These are phyloP conservation scores for Hybos culiciformis DNA, from an alignment of 2,888 invertebrate genomes.

Conservation along the genomic window DNA sequence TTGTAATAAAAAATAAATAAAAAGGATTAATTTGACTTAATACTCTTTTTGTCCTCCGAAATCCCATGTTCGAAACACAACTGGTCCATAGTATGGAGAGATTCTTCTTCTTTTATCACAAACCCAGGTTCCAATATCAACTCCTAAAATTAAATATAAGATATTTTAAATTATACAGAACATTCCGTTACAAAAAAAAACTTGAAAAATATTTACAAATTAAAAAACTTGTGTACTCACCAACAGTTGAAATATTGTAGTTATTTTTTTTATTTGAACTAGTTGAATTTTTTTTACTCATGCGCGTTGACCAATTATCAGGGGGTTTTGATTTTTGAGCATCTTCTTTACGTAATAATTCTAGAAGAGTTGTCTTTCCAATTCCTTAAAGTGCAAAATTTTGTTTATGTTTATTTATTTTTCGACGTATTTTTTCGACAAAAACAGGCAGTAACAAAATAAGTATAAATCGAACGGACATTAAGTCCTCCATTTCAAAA, in stretches of 20 bases:
- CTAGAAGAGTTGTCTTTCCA: constrained; percentile 81
- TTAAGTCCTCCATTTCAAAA: too few relatives aligned
- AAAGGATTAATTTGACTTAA: background rate
- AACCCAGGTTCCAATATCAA: constrained; percentile 92
- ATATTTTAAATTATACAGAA: too few relatives aligned
- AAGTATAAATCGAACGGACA: too few relatives aligned
- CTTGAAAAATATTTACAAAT: too few relatives aligned
- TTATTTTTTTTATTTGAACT: constrained; percentile 58
- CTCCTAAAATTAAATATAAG: too few relatives aligned
- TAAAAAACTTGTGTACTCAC: too few relatives aligned
- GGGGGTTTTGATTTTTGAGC: constrained; percentile 44
- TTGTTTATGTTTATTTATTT: too few relatives aligned
- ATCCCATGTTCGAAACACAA: constrained; percentile 94
- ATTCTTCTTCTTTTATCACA: constrained; percentile 75
- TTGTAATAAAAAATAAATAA: constrained; percentile 11
- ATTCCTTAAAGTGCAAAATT: too few relatives aligned
- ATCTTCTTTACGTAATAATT: constrained; percentile 78
- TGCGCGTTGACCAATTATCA: constrained; percentile 88
- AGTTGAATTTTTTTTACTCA: constrained; percentile 72
- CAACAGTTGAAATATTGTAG: constrained; percentile 95
- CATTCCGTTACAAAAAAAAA: too few relatives aligned
- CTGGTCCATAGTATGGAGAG: constrained; percentile 62
- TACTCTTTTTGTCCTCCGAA: constrained; percentile 95
- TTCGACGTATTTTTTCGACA: too few relatives aligned
- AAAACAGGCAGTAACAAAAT: too few relatives aligned